These are phyloP conservation scores for Gavialis gangeticus DNA, from an alignment of 2,113 vertebrate species.

Conservation along the genomic window DNA sequence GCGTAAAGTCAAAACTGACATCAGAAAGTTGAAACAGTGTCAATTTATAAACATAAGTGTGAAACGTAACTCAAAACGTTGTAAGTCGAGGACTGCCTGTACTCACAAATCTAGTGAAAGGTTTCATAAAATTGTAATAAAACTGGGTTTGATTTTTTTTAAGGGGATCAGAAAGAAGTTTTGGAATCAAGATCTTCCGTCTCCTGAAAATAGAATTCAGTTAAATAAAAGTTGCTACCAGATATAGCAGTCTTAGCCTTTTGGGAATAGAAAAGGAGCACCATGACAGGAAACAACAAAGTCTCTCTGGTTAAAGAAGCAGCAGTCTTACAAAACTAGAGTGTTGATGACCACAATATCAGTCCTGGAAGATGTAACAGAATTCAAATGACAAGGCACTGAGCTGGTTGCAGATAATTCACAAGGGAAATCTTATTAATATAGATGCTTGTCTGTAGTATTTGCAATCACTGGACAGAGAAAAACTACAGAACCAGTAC, in stretches of 20 bases:
- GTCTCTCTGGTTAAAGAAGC: not conserved
- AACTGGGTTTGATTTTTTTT: not conserved
- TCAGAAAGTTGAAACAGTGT: no score
- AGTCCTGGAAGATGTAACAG: not conserved
- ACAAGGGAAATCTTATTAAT: not conserved
- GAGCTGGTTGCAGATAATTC: accelerated
- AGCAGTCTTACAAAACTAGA: not conserved
- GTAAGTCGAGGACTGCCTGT: no score
- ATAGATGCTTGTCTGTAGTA: not conserved
- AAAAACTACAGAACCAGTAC: not conserved
- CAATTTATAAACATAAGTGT: no score
- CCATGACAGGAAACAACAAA: not conserved
- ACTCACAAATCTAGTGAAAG: not conserved
- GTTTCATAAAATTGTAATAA: not conserved
- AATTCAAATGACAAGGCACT: not conserved
- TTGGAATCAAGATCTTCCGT: not conserved
- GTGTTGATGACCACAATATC: accelerated
- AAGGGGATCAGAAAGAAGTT: not conserved
- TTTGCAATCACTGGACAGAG: conserved; percentile 7
- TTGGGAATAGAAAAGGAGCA: not conserved
- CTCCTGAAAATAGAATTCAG: not conserved
- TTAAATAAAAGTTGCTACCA: not conserved
- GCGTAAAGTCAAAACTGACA: no score
- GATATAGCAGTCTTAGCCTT: not conserved
- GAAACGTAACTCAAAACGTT: no score